Evolutionary conservation across 1,140 invertebrate species (phyloP).

Genomic region (Zaprionus tsacasi): DNA sequence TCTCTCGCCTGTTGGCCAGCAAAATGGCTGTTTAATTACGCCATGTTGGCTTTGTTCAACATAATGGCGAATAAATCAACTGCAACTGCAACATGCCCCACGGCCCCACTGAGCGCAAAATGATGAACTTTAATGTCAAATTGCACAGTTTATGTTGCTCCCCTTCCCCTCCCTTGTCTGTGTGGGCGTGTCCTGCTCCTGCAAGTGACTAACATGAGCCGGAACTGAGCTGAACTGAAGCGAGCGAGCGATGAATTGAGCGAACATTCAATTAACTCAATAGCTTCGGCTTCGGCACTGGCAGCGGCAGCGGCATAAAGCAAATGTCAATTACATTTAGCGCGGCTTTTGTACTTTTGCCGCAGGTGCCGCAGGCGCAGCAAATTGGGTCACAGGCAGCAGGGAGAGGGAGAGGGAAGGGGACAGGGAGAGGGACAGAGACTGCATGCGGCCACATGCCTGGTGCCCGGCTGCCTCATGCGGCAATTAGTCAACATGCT

Average conservation of each 20-base stretch:
- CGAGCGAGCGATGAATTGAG: too few species aligned
- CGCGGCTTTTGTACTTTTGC: constrained; percentile 9
- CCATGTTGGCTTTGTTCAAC: constrained; percentile 38
- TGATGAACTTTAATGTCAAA: constrained; percentile 78
- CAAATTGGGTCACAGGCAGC: constrained; percentile 4
- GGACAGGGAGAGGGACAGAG: too few species aligned
- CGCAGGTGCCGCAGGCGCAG: constrained; percentile 9
- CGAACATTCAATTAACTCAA: constrained; percentile 73
- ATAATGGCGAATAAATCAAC: constrained; percentile 75
- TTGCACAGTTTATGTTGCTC: constrained; percentile 58
- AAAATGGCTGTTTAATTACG: constrained; percentile 73
- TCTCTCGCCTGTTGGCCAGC: constrained; percentile 11
- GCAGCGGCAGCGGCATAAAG: constrained; percentile 36
- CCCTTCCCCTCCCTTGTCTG: neutral
- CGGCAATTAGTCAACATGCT: constrained; percentile 8
- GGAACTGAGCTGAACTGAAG: constrained; percentile 13
- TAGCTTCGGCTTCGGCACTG: constrained; percentile 24
- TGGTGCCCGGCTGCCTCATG: neutral
- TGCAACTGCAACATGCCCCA: constrained; percentile 16
- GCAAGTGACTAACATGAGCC: constrained; percentile 50
- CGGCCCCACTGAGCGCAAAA: constrained; percentile 36
- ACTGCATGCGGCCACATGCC: neutral
- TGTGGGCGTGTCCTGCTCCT: constrained; percentile 8
- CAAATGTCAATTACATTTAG: constrained; percentile 58
- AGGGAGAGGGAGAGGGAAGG: too few species aligned